Evolutionary conservation across 2,888 invertebrate species (phyloP).

Genomic region (Pristionchus exspectatus): DNA sequence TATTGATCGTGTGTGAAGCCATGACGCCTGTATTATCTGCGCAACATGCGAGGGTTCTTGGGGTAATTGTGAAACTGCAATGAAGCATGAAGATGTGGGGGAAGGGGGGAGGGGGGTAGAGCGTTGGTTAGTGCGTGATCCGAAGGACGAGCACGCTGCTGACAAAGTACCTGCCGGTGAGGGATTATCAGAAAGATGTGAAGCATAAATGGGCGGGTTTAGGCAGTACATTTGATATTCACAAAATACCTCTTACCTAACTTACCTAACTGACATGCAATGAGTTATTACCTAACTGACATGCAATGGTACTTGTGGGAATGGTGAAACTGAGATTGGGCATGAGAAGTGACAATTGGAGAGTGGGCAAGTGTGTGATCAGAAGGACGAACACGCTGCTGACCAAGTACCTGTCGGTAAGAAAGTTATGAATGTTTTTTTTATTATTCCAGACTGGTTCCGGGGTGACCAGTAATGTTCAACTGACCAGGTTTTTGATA

Average conservation of each 20-base stretch:
- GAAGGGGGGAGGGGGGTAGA: too few species aligned
- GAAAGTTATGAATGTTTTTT: too few species aligned
- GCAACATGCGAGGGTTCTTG: too few species aligned
- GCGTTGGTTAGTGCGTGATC: slow-evolving; percentile 91
- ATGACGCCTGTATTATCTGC: too few species aligned
- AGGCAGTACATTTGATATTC: too few species aligned
- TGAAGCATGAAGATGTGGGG: too few species aligned
- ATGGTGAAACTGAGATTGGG: neutral
- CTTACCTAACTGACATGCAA: neutral
- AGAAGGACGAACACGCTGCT: slow-evolving; percentile 88
- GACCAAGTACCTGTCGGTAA: slow-evolving; percentile 96
- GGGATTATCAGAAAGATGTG: neutral
- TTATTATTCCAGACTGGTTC: too few species aligned
- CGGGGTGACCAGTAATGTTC: too few species aligned
- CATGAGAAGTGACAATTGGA: neutral
- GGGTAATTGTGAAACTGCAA: too few species aligned
- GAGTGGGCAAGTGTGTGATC: slow-evolving; percentile 91
- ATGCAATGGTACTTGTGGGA: neutral
- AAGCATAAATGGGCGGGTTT: neutral
- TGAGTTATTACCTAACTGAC: neutral
- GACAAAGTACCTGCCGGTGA: slow-evolving; percentile 97
- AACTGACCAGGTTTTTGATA: too few species aligned
- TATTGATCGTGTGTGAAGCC: neutral
- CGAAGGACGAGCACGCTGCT: slow-evolving; percentile 88
- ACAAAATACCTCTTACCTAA: too few species aligned